Evolutionary conservation across 1,140 invertebrate genomes (phyloP), one percentile per base, ranked within the genome.

Genomic region (Euura lappo): DNA sequence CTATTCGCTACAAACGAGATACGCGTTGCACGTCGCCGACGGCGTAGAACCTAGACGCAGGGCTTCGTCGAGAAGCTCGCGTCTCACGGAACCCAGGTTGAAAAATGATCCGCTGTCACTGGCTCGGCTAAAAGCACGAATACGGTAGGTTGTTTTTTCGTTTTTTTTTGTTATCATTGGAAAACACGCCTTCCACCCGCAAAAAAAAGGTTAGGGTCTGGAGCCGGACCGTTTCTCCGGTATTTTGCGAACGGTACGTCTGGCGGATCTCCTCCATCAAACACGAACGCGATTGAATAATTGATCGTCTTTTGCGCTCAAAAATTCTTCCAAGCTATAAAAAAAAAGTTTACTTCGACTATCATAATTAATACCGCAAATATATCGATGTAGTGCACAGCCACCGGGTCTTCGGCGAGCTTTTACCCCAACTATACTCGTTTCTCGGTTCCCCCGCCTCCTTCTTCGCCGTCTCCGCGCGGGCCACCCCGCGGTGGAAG

Each of bases 401-500:
- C 28, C 28, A 28, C 28, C 28, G 28, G 28, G 28, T 28, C 1
- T 28, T 28, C 28, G 28, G 28, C 28, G 28, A 28, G 1, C 28
- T 28, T 28, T 28, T 28, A 28, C 28, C 28, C 28, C 0, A 28
- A 28, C 28, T 28, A 28, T 28, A 28, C 28, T 28, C 28, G 28
- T 28, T 28, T 28, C 28, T 28, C 28, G 28, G n/a, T 28, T 28
- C 1, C 28, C 51, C 8, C 51, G 2, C 51, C 51, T n/a, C 6
- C 8, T 60, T 60, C 13, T n/a, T 60, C 51, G 13, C 51, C 51
- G 51, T 75, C 75, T 75, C 80, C 78, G 76, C 75, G 72, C 76
- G 78, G 80, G 82, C 79, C 79, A 84, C 80, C 80, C 83, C 83
- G 83, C 75, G 79, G 84, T 80, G 81, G 84, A 88, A 88, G 87